Evolutionary conservation across 2,888 invertebrate species (phyloP), one percentile per base, ranked within the genome.

Genomic region (Sinhomidia bicolor): DNA sequence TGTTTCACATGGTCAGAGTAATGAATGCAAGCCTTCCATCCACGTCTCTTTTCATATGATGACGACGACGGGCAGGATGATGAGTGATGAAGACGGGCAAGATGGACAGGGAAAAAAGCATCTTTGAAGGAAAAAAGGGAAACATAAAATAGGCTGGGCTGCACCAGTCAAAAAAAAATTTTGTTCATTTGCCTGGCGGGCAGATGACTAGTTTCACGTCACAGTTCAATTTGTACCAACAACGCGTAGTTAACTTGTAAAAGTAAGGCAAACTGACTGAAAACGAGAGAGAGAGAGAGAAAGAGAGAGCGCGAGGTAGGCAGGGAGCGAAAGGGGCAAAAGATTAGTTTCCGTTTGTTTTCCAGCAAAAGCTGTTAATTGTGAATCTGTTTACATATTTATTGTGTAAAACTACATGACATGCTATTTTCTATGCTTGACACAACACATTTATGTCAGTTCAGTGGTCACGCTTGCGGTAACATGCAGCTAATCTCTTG

Each of bases 141-240:
- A 80, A 86, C 86, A 86, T 41, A 54, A 86, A 86, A 86, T 44
- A 74, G 86, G 86, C 29, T 81, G 86, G 86, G 85, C 68, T 80
- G 23, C 47, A 29, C 44, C 79, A 54, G 32, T 54, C 79, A 57
- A 57, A 41, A 54, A 47, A 20, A 20, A 32, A 12, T 23, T 76
- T 51, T 74, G 74, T 74, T 54, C 51, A 17, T 81, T 54, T 71
- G 74, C 80, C 86, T 54, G 20, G 65, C 29, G 65, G 85, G 79
- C 80, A 60, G 23, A 51, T 65, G 65, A 65, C 62, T 62, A 62
- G 81, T 47, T 26, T 81, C 47, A 44, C 81, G 81, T 86, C 86
- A 81, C 23, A 20, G 68, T 74, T 80, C 80, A 86, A 86, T 86
- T 86, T 86, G 86, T 86, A 47, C 65, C 10, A 79, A 68, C 79